Evolutionary conservation across 1,140 invertebrate genomes (phyloP), one percentile per base, ranked within the genome.

Genomic region (Zaprionus ornatus): DNA sequence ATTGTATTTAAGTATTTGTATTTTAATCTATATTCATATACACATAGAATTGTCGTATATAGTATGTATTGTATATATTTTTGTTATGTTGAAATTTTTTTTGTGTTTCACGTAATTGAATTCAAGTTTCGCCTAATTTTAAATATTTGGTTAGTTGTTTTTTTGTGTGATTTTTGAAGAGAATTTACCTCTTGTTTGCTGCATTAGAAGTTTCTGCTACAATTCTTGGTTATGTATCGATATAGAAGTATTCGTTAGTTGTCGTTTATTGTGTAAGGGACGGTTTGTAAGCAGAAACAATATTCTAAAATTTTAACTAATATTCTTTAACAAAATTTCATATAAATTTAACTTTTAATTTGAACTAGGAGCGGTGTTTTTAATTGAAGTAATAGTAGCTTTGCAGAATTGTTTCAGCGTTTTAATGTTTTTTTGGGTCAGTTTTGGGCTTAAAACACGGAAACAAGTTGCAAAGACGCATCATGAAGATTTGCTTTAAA

Each of bases 81-180:
- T 61, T 52, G 29, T 70, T 25, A 52, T 79, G 37, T 77, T 27
- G 25, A 64, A 54, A 64, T 64, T 59, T 57, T n/a, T 70, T 65
- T 59, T 72, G 52, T 52, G 35, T 27, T 66, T 71, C 63, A 76
- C 32, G 12, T 59, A 69, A 69, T 77, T 69, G 59, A 69, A 60
- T 74, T 50, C 21, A 72, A 65, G 48, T 70, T 66, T 64, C 52
- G 29, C 37, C 61, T 71, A 62, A 48, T 40, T 64, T 76, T 56
- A 61, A 62, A 57, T 56, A 60, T 42, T 40, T 69, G 17, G 3
- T 25, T 69, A 54, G 23, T 67, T 48, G 54, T 60, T 88, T 88
- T 90, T 90, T 90, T 82, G 76, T 86, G 57, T 90, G 71, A 73
- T 90, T 88, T 90, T 88, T 90, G 85, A 88, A 88, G 85, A 90